Evolutionary conservation across 2,113 vertebrate species (phyloP).

Genomic region (Candoia aspera): DNA sequence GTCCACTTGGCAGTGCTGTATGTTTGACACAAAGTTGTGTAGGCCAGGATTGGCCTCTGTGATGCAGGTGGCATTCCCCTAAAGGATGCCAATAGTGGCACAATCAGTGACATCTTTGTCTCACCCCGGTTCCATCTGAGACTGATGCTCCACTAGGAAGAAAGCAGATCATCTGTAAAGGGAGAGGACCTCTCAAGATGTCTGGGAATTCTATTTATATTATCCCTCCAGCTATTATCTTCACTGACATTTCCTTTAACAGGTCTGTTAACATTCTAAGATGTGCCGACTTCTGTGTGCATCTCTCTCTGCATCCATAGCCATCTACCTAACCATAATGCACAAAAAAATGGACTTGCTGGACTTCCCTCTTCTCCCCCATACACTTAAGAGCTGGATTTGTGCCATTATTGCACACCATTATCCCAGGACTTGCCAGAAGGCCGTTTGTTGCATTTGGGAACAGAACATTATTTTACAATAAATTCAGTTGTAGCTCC

Average conservation of each 20-base stretch:
- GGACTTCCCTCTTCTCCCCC: background rate
- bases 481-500: background rate
- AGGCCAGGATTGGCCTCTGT: background rate
- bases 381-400: background rate
- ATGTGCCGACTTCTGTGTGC: too few species aligned
- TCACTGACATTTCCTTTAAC: background rate
- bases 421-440: background rate
- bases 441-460: background rate
- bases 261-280: background rate
- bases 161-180: background rate
- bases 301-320: background rate
- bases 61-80: background rate
- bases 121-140: background rate
- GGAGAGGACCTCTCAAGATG: background rate
- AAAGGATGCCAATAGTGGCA: background rate
- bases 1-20: background rate
- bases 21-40: background rate
- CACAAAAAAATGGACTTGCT: too few species aligned
- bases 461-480: background rate
- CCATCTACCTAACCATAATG: background rate
- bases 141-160: background rate
- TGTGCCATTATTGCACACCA: background rate
- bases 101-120: background rate
- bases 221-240: background rate
- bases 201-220: constrained; percentile 8